phyloP scores from a whole-genome alignment of 2,113 vertebrate species.

The Esox niger region DNA sequence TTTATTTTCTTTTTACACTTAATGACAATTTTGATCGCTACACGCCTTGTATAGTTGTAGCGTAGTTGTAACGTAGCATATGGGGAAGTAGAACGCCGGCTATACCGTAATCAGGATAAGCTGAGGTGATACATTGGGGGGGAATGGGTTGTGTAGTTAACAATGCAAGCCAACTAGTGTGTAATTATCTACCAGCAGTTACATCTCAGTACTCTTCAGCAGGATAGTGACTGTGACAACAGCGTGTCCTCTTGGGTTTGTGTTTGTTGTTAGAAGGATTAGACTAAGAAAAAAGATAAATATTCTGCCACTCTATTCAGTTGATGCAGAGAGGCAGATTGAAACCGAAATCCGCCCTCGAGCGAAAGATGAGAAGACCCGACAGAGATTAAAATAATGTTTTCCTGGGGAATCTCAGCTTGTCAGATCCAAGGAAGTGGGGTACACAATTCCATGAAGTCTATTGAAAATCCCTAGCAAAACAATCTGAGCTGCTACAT shows the following conservation, averaged over 20 bases:
- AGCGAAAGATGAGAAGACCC: not conserved
- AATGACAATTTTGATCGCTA: too few species aligned
- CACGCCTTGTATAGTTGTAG: too few species aligned
- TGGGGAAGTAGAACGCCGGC: too few species aligned
- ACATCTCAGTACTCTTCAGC: not conserved
- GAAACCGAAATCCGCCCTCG: not conserved
- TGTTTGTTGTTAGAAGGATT: not conserved
- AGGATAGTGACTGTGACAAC: not conserved
- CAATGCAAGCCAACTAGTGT: not conserved
- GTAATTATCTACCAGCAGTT: not conserved
- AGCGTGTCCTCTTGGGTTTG: not conserved
- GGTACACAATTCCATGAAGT: too few species aligned
- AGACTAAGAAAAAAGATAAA: not conserved
- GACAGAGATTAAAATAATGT: not conserved
- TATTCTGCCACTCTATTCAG: not conserved
- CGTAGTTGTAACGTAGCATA: too few species aligned
- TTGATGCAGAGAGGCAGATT: not conserved
- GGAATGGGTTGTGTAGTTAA: not conserved
- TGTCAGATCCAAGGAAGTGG: too few species aligned
- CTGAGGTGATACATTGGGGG: too few species aligned
- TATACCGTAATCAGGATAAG: too few species aligned
- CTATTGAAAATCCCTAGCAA: too few species aligned
- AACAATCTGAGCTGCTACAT: too few species aligned
- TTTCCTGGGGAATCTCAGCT: too few species aligned
- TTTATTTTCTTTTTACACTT: too few species aligned